Evolutionary conservation across 2,113 vertebrate genomes (phyloP).

Genomic region (Mustela nigripes): DNA sequence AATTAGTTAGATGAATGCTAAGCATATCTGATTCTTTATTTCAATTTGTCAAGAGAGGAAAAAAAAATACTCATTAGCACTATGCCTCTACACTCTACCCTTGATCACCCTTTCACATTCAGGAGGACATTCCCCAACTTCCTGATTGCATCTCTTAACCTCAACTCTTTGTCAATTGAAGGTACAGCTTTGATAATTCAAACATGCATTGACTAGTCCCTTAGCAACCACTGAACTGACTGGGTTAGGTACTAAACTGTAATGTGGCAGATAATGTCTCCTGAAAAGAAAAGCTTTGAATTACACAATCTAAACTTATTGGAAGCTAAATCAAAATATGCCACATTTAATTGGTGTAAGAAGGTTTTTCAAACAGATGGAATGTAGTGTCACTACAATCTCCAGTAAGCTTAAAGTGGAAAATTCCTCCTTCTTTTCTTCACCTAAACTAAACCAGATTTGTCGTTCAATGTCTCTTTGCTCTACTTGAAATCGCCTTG

Average conservation of each 20-base stretch:
- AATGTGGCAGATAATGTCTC: not conserved
- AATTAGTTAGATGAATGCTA: not conserved
- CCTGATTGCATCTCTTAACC: not conserved
- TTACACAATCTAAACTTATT: conserved; percentile 36
- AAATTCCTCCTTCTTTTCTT: conserved; percentile 2
- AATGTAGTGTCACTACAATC: not conserved
- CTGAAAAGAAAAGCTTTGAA: not conserved
- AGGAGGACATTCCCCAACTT: not conserved
- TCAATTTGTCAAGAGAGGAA: not conserved
- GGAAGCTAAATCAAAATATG: conserved; percentile 52
- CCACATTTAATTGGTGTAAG: conserved; percentile 42
- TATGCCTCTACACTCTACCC: not conserved
- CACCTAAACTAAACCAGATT: conserved; percentile 8
- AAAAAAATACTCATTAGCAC: not conserved
- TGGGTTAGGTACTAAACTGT: conserved; percentile 23
- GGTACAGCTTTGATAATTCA: not conserved
- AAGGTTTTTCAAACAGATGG: conserved; percentile 50
- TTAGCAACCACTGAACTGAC: not conserved
- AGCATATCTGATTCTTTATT: not conserved
- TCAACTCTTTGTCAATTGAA: not conserved
- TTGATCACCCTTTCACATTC: not conserved
- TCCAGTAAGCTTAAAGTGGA: conserved; percentile 17
- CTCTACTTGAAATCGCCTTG: not conserved
- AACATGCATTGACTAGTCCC: not conserved
- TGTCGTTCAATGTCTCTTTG: not conserved